Conservation (phyloP, 2,888 invertebrate species). For the Syrphus vitripennis region DNA sequence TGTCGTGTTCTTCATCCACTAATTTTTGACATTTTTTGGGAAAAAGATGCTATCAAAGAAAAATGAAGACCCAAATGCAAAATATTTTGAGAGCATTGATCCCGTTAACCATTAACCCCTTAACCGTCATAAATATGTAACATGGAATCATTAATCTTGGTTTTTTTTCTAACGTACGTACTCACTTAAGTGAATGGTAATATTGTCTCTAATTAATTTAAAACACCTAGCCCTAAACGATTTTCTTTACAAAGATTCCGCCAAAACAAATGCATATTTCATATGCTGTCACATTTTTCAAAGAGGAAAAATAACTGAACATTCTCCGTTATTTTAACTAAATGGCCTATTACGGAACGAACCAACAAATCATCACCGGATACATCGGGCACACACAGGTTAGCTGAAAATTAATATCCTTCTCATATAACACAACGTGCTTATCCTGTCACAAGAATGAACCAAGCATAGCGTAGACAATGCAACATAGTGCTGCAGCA, state of each 20-base stretch:
- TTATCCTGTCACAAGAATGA: constrained; percentile 66
- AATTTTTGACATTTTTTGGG: no score
- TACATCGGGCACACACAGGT: constrained; percentile 7
- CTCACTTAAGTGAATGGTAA: no score
- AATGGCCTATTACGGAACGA: constrained; percentile 44
- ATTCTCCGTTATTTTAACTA: constrained; percentile 26
- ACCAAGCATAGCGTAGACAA: not conserved
- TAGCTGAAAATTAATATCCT: constrained; percentile 65
- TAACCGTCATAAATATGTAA: no score
- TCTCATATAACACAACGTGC: constrained; percentile 63
- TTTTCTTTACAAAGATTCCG: not conserved
- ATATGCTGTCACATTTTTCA: not conserved
- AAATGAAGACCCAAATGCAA: no score
- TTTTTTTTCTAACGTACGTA: no score
- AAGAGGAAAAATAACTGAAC: constrained; percentile 7
- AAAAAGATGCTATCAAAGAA: no score
- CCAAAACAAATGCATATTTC: constrained; percentile 1
- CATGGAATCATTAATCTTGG: no score
- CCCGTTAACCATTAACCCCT: no score
- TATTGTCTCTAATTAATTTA: not conserved
- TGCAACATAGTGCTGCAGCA: constrained; percentile 21
- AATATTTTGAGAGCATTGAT: no score
- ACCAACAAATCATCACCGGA: constrained; percentile 61
- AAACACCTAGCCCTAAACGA: not conserved
- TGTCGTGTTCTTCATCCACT: no score